These are phyloP conservation scores for Propithecus deckenii DNA, from an alignment of 2,797 vertebrate genomes.

Conservation along the genomic window DNA sequence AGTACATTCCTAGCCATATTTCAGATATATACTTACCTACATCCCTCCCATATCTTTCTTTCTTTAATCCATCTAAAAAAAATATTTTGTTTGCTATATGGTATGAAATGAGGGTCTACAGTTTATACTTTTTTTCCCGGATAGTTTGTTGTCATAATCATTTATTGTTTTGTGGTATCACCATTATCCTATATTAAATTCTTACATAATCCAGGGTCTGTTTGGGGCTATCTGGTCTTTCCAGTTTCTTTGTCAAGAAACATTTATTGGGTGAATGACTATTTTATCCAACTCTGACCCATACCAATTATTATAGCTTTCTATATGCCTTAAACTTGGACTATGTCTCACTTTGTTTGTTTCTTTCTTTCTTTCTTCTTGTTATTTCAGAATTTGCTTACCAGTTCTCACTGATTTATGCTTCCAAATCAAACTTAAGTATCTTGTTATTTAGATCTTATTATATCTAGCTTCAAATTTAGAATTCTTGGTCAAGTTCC, in stretches of 20 bases:
- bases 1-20: background rate
- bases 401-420: conserved; percentile 4
- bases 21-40: background rate
- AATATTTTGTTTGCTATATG: background rate
- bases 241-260: conserved; percentile 24
- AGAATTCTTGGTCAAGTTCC: conserved; percentile 29
- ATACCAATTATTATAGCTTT: background rate
- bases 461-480: background rate
- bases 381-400: background rate
- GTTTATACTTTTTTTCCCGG: background rate
- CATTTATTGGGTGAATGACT: background rate
- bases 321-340: background rate
- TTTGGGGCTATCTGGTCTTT: background rate
- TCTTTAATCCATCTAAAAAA: conserved; percentile 26
- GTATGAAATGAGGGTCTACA: background rate
- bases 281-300: background rate
- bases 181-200: background rate
- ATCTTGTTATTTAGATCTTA: background rate
- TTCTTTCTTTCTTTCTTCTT: background rate
- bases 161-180: background rate
- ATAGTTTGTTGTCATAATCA: background rate
- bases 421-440: background rate
- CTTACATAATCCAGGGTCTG: background rate
- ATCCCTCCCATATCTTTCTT: background rate
- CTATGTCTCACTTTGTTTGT: background rate